A percentile compares a stretch with the other conserved stretches of the same genome.
Conservation (phyloP, 2,113 vertebrate species). For the Acanthisitta chloris region DNA sequence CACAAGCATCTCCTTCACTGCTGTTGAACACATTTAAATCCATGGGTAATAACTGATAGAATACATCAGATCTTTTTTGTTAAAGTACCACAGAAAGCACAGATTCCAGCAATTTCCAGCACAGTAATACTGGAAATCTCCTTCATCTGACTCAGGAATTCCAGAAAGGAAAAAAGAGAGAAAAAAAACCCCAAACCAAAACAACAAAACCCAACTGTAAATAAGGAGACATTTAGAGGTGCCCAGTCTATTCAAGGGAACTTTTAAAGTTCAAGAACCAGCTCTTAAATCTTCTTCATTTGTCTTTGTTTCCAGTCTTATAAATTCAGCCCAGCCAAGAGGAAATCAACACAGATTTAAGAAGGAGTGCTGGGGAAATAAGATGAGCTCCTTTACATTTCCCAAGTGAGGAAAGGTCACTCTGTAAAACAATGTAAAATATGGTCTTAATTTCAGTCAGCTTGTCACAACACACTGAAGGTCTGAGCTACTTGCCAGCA, state of each 20-base stretch:
- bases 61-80: not conserved
- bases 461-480: constrained; percentile 15
- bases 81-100: not conserved
- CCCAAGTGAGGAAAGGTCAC: constrained; percentile 25
- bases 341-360: constrained; percentile 1
- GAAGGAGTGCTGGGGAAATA: constrained; percentile 17
- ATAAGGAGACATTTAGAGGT: not conserved
- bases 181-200: too few species aligned
- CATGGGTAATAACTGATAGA: not conserved
- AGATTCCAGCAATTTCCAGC: not conserved
- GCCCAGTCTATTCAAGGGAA: not conserved
- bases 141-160: constrained; percentile 7
- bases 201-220: not conserved
- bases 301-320: not conserved
- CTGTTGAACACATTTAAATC: not conserved
- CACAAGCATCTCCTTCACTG: not conserved
- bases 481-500: constrained; percentile 25
- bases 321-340: not conserved
- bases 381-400: not conserved
- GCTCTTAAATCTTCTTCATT: not conserved
- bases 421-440: constrained; percentile 42
- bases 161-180: not conserved
- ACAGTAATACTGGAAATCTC: not conserved
- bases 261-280: not conserved
- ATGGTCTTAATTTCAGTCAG: not conserved